Conservation (phyloP, 1,140 invertebrate species). For the Heliothis subflexa region DNA sequence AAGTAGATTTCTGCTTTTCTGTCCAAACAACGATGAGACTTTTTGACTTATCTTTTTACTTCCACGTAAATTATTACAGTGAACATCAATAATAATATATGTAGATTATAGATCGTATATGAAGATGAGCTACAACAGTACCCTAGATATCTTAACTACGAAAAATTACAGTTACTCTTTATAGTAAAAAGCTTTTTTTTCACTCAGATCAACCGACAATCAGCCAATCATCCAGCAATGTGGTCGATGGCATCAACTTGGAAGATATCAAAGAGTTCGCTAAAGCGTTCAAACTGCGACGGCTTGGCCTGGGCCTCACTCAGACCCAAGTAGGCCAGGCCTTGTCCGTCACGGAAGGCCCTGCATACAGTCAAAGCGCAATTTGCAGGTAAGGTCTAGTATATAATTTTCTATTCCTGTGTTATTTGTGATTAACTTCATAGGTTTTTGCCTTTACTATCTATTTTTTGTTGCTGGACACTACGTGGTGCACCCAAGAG, state of each 20-base stretch:
- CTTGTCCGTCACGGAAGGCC: slow-evolving; percentile 97
- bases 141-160: too few relatives aligned
- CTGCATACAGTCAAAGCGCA: slow-evolving; percentile 99
- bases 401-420: slow-evolving; percentile 4
- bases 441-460: slow-evolving; percentile 19
- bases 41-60: background rate
- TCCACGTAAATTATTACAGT: too few relatives aligned
- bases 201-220: slow-evolving; percentile 94
- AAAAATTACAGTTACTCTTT: background rate
- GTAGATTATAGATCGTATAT: too few relatives aligned
- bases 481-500: slow-evolving; percentile 11
- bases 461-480: slow-evolving; percentile 15
- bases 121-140: too few relatives aligned
- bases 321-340: slow-evolving; percentile 98
- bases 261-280: slow-evolving; percentile 99
- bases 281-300: slow-evolving; percentile 97
- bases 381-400: slow-evolving; percentile 95
- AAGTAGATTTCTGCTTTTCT: background rate
- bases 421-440: background rate
- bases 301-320: slow-evolving; percentile 96
- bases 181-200: background rate
- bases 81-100: too few relatives aligned
- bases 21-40: background rate
- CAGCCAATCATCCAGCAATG: slow-evolving; percentile 96
- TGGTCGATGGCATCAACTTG: slow-evolving; percentile 98